phyloP scores from a whole-genome alignment of 1,140 invertebrate species.

The Macrotrachela quadricornifera region DNA sequence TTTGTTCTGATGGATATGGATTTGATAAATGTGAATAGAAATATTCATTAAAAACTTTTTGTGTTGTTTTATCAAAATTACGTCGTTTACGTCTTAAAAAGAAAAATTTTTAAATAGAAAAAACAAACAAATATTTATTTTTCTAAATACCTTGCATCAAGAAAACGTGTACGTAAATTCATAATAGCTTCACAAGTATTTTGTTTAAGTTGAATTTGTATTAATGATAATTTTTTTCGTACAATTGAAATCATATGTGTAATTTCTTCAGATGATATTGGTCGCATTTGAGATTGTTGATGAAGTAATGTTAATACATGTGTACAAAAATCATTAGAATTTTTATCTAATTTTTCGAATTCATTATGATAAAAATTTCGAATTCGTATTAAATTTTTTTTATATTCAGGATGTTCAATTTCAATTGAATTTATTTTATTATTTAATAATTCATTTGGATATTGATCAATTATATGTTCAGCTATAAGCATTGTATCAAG shows the following conservation, averaged over 20 bases:
- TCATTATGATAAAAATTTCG: slow-evolving; percentile 96
- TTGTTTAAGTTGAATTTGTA: slow-evolving; percentile 98
- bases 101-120: background rate
- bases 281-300: slow-evolving; percentile 86
- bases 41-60: slow-evolving; percentile 97
- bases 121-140: background rate
- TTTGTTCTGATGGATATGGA: slow-evolving; percentile 97
- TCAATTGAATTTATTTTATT: background rate
- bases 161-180: slow-evolving; percentile 75
- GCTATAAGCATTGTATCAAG: slow-evolving; percentile 99
- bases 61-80: slow-evolving; percentile 99
- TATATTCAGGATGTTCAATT: slow-evolving; percentile 98
- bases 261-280: slow-evolving; percentile 86
- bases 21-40: slow-evolving; percentile 98
- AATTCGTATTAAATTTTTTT: slow-evolving; percentile 94
- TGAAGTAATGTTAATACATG: slow-evolving; percentile 93
- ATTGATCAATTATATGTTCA: slow-evolving; percentile 88
- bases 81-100: slow-evolving; percentile 67
- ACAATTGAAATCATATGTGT: slow-evolving; percentile 99
- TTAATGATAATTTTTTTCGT: slow-evolving; percentile 96
- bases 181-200: slow-evolving; percentile 98
- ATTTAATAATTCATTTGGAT: no score
- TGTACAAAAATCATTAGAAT: slow-evolving; percentile 97
- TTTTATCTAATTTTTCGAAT: slow-evolving; percentile 94
- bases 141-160: slow-evolving; percentile 63